These are phyloP conservation scores for Corythucha ciliata DNA, from an alignment of 2,888 invertebrate species.

Conservation along the genomic window DNA sequence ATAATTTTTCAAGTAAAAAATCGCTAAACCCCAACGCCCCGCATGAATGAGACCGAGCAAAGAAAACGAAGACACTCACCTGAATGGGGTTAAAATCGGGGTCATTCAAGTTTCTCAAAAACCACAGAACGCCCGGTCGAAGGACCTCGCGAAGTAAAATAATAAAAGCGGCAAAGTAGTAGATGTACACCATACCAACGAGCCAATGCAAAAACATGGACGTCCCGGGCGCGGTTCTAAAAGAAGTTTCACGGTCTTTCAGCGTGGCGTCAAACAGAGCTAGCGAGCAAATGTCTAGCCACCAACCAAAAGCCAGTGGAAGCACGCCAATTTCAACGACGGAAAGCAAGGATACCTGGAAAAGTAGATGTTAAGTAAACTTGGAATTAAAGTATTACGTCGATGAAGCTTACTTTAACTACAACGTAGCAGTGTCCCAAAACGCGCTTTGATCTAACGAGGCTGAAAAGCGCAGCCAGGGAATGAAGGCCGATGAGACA, in stretches of 20 bases:
- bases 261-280: constrained; percentile 83
- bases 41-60: neutral
- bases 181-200: constrained; percentile 97
- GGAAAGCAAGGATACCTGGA: constrained; percentile 80
- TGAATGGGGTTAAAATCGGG: constrained; percentile 99
- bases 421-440: constrained; percentile 87
- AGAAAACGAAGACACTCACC: constrained; percentile 43
- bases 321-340: constrained; percentile 96
- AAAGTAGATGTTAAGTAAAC: constrained; percentile 20
- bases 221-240: constrained; percentile 65
- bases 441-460: constrained; percentile 71
- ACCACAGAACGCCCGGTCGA: constrained; percentile 96
- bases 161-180: constrained; percentile 97
- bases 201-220: constrained; percentile 98
- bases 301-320: constrained; percentile 96
- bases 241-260: constrained; percentile 76
- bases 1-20: neutral
- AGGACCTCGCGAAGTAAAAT: constrained; percentile 84
- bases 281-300: constrained; percentile 95
- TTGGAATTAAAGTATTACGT: neutral
- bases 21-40: neutral
- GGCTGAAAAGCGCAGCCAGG: constrained; percentile 66
- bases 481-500: constrained; percentile 73
- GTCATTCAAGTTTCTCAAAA: constrained; percentile 93
- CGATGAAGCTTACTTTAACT: constrained; percentile 51